Evolutionary conservation across 2,113 vertebrate species (phyloP).

Genomic region (Nothocercus nigrocapillus): DNA sequence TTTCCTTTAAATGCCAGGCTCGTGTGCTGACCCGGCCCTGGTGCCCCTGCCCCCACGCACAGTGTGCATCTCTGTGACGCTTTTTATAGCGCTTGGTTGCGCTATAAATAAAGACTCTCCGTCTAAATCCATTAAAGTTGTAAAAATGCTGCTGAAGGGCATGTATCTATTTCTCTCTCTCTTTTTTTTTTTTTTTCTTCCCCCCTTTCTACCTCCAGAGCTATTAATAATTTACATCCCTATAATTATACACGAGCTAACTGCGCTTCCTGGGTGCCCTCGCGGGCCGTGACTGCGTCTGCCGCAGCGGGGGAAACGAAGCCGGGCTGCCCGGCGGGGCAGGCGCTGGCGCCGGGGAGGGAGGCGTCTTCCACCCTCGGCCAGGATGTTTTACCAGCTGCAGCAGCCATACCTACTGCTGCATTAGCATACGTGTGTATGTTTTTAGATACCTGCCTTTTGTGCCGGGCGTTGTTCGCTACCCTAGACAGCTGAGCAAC

Average conservation of each 20-base stretch:
- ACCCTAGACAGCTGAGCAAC: background rate
- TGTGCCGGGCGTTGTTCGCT: background rate
- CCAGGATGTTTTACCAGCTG: background rate
- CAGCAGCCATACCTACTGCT: fast-evolving
- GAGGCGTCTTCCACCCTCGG: background rate
- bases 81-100: constrained; percentile 32
- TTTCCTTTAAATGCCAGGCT: background rate
- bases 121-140: background rate
- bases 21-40: background rate
- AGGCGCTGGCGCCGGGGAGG: background rate
- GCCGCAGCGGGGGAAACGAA: background rate
- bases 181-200: background rate
- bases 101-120: background rate
- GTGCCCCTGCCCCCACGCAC: background rate
- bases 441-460: background rate
- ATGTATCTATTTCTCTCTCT: background rate
- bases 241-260: background rate
- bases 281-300: background rate
- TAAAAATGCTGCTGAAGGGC: background rate
- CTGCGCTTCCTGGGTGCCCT: background rate
- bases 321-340: fast-evolving
- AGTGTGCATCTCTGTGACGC: background rate
- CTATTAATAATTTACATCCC: background rate
- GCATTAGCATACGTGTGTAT: background rate
- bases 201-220: background rate